These are phyloP conservation scores for Nylanderia fulva DNA, from an alignment of 1,140 invertebrate species.

Conservation along the genomic window DNA sequence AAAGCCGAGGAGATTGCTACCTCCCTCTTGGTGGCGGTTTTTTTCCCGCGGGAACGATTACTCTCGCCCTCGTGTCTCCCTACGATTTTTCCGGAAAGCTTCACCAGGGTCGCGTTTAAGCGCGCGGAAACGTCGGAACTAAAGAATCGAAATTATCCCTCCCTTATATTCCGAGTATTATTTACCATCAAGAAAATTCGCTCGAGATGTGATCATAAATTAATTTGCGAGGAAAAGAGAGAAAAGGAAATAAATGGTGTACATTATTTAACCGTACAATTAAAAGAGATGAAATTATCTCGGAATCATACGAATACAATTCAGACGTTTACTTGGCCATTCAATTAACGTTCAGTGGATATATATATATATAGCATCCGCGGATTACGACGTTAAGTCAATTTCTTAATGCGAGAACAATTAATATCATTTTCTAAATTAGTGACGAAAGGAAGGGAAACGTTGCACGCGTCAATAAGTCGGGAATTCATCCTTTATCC, in stretches of 20 bases:
- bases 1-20: slow-evolving; percentile 39
- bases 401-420: background rate
- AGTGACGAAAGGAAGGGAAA: too few species aligned
- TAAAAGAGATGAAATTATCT: background rate
- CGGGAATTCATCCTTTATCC: slow-evolving; percentile 7
- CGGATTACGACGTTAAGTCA: background rate
- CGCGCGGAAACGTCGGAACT: background rate
- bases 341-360: background rate
- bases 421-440: slow-evolving; percentile 11
- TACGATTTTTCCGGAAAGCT: background rate
- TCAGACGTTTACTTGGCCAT: background rate
- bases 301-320: too few species aligned
- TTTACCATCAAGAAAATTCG: background rate
- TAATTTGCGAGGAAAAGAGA: background rate
- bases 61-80: slow-evolving; percentile 39
- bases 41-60: slow-evolving; percentile 45
- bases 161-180: background rate
- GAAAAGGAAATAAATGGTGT: background rate
- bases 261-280: background rate
- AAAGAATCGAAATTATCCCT: background rate
- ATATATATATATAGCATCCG: background rate
- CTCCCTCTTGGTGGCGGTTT: slow-evolving; percentile 41
- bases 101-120: background rate
- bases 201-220: background rate
- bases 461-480: background rate